Evolutionary conservation across 2,797 vertebrate species (phyloP).

Genomic region (Steatocranus sp.): DNA sequence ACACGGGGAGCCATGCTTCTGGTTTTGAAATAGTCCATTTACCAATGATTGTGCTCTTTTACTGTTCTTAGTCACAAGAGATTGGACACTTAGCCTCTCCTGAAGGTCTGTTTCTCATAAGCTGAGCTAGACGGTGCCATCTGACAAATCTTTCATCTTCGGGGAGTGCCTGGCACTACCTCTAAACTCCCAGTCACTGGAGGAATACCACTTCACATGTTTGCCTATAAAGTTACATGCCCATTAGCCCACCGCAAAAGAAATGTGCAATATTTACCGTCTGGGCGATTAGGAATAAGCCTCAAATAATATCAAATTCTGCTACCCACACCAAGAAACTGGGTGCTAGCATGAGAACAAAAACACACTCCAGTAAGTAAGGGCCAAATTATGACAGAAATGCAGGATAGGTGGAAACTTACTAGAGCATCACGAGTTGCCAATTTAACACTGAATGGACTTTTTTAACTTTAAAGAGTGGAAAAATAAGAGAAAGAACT

Average conservation of each 20-base stretch:
- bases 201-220: constrained; percentile 73
- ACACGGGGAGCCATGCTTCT: constrained; percentile 9
- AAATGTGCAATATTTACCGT: constrained; percentile 70
- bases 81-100: constrained; percentile 69
- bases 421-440: constrained; percentile 7
- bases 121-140: constrained; percentile 61
- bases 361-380: constrained; percentile 31
- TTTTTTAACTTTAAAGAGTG: not conserved
- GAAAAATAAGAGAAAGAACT: not conserved
- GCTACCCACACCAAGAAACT: constrained; percentile 51
- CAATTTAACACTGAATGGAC: constrained; percentile 24
- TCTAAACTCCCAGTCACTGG: constrained; percentile 49
- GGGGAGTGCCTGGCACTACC: constrained; percentile 60
- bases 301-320: constrained; percentile 71
- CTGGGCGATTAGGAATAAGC: constrained; percentile 72
- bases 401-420: constrained; percentile 64
- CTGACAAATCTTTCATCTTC: constrained; percentile 74
- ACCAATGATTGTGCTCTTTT: constrained; percentile 57
- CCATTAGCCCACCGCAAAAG: constrained; percentile 69
- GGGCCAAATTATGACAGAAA: constrained; percentile 51
- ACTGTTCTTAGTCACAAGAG: constrained; percentile 61
- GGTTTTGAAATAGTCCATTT: constrained; percentile 57
- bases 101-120: constrained; percentile 75
- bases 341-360: constrained; percentile 55
- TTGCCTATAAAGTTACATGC: constrained; percentile 76